These are phyloP conservation scores for Glossophaga mutica DNA, from an alignment of 2,797 vertebrate species.

Conservation along the genomic window DNA sequence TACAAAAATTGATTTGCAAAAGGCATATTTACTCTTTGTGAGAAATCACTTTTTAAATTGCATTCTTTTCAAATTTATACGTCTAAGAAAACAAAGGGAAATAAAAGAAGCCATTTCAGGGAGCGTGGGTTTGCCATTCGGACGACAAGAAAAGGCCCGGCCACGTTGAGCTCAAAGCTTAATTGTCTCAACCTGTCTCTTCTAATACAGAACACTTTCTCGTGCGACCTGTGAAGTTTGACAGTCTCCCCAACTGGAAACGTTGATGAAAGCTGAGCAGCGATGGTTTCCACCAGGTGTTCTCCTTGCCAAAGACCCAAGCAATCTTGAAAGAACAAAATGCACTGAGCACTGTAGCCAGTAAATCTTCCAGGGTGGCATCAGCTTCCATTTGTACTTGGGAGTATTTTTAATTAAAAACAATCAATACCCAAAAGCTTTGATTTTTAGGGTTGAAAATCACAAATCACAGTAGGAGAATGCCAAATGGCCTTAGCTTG, in stretches of 20 bases:
- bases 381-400: conserved; percentile 76
- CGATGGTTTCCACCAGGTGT: background rate
- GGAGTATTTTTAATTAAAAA: conserved; percentile 82
- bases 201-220: conserved; percentile 68
- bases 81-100: conserved; percentile 78
- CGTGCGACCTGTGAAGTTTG: conserved; percentile 31
- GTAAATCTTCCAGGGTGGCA: conserved; percentile 70
- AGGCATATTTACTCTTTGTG: conserved; percentile 88
- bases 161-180: conserved; percentile 77
- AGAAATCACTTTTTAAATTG: conserved; percentile 83
- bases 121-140: conserved; percentile 71
- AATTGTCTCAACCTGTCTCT: conserved; percentile 62
- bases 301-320: conserved; percentile 26
- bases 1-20: conserved; percentile 98
- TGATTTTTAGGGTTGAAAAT: conserved; percentile 81
- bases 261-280: conserved; percentile 23
- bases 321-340: background rate
- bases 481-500: conserved; percentile 76
- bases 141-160: conserved; percentile 72
- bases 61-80: conserved; percentile 80
- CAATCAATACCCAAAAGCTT: conserved; percentile 78
- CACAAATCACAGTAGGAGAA: conserved; percentile 78
- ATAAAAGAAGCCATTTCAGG: conserved; percentile 80
- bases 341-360: conserved; percentile 48
- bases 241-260: background rate